Base-by-base conservation (phyloP, 2,797 vertebrate genomes). In the Coranthus polyacanthus region DNA sequence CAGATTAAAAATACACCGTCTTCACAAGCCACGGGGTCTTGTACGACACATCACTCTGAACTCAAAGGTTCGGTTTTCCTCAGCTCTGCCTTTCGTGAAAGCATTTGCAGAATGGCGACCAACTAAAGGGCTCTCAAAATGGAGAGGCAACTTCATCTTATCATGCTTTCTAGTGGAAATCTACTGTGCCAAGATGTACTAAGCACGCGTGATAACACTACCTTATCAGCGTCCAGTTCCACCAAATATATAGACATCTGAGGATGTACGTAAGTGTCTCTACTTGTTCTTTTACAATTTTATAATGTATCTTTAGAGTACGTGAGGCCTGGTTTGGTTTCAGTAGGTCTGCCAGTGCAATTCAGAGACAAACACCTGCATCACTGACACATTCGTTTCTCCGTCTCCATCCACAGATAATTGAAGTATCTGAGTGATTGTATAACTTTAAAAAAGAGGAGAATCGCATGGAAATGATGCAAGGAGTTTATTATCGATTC, bases 91-190 rank as follows among this genome's bases (percentile, higher is more conserved):
- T 72, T 64, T 77, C 21, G 18, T 68, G 64, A 62, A 78, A 72
- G 75, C 50, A 54, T 70, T 83, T 84, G 71, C 75, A 80, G 88
- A 90, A 88, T 87, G 84, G 85, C 75, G 79, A 81, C 72, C 56
- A 63, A 73, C 69, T 74, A 46, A 78, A 79, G 56, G 42, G 76
- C 74, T 87, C 70, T 88, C 81, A 89, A 89, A 90, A 92, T 89
- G 88, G 88, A 89, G 87, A 62, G 54, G 65, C 61, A 86, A 85
- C 77, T 83, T 89, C 59, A 61, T 83, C 46, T 72, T 49, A 66
- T 75, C 60, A 39, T 50, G 52, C 42, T 57, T 67, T 52, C 37
- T 26, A 42, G 46, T 66, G 45, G 45, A 75, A 78, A 74, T 64
- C 59, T n/a, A 32, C 62, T 60, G 51, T 54, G 71, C 76, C 50